These are phyloP conservation scores for Salvator merianae DNA, from an alignment of 2,113 vertebrate species.

Conservation along the genomic window DNA sequence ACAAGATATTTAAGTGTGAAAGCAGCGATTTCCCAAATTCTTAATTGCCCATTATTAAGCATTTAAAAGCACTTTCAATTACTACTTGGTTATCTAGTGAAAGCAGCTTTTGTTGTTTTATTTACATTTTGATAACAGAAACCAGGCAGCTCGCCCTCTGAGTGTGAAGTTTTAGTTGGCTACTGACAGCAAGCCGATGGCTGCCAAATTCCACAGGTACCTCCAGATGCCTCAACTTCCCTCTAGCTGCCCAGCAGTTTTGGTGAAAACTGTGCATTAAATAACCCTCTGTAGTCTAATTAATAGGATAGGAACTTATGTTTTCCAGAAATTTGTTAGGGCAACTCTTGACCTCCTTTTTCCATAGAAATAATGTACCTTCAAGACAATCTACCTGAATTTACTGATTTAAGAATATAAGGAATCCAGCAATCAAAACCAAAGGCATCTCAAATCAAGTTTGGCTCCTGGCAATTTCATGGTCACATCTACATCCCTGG, in stretches of 20 bases:
- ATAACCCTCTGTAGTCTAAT: neutral
- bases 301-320: neutral
- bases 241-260: too few species aligned
- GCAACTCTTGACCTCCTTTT: too few species aligned
- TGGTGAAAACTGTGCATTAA: neutral
- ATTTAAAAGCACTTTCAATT: neutral
- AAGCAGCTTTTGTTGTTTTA: neutral
- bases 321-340: neutral
- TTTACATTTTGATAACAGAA: neutral
- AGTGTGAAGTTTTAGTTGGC: neutral
- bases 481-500: too few species aligned
- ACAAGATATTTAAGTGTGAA: neutral
- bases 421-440: too few species aligned
- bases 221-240: neutral
- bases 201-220: neutral
- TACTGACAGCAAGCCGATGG: neutral
- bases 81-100: neutral
- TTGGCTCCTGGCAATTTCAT: too few species aligned
- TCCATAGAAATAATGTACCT: neutral
- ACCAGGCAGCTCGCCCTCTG: neutral
- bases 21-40: neutral
- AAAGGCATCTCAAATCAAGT: too few species aligned
- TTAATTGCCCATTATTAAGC: neutral
- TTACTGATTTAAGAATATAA: neutral
- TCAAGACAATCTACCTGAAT: neutral